Conservation (phyloP, 2,888 invertebrate genomes). For the Micropterix aruncella region DNA sequence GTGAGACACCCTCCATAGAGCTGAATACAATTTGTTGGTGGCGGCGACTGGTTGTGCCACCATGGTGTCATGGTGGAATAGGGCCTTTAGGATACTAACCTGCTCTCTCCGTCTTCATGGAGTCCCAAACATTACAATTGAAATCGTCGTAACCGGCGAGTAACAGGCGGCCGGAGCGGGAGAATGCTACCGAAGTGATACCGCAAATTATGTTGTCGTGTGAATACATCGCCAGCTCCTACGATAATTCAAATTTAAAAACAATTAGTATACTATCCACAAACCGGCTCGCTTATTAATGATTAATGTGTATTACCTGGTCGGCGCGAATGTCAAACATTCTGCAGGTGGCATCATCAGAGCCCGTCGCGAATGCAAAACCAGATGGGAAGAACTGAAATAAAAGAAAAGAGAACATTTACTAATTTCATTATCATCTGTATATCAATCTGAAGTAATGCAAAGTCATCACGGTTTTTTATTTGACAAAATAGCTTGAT, state of each 20-base stretch:
- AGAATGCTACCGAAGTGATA: conserved; percentile 98
- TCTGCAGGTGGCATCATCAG: conserved; percentile 99
- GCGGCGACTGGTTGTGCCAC: too few species aligned
- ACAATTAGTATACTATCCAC: background rate
- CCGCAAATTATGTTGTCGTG: conserved; percentile 99
- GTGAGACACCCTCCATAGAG: too few species aligned
- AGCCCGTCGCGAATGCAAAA: conserved; percentile 97
- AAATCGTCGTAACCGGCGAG: conserved; percentile 99
- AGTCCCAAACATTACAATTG: conserved; percentile 99
- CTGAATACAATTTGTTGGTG: too few species aligned
- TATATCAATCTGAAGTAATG: too few species aligned
- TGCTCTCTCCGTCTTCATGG: conserved; percentile 98
- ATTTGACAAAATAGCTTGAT: too few species aligned
- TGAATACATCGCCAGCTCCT: conserved; percentile 98
- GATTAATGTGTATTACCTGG: conserved; percentile 35
- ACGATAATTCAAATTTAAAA: too few species aligned
- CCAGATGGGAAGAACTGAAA: conserved; percentile 92
- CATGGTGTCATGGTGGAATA: background rate
- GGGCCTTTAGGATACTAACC: conserved; percentile 24
- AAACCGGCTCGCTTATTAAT: background rate
- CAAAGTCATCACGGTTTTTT: too few species aligned
- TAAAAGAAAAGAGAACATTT: conserved; percentile 5
- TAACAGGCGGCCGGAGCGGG: conserved; percentile 91
- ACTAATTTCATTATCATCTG: too few species aligned
- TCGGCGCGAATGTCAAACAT: conserved; percentile 99